Evolutionary conservation across 2,888 invertebrate species (phyloP).

Genomic region (Allolobophora icterica): DNA sequence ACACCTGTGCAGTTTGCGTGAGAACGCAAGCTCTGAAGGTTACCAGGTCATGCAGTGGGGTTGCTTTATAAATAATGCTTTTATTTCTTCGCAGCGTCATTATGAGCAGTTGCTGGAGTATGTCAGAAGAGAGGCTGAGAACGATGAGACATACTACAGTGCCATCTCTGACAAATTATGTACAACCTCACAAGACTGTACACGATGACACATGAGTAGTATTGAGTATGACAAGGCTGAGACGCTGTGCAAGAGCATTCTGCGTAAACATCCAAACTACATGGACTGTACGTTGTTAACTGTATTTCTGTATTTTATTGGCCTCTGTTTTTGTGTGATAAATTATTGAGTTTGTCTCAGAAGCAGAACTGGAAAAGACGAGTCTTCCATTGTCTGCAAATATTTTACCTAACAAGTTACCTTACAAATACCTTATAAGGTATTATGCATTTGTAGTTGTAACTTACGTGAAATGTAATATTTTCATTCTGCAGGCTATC

Average conservation of each 20-base stretch:
- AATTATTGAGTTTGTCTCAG: neutral
- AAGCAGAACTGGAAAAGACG: neutral
- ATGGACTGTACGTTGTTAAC: conserved; percentile 79
- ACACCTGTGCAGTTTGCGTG: no score
- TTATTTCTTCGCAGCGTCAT: conserved; percentile 60
- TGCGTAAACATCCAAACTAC: conserved; percentile 96
- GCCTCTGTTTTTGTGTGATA: no score
- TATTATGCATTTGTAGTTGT: no score
- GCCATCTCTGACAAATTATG: conserved; percentile 91
- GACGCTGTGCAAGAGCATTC: conserved; percentile 92
- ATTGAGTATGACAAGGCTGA: conserved; percentile 94
- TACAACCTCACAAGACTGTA: conserved; percentile 93
- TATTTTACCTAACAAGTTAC: neutral
- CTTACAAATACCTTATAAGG: no score
- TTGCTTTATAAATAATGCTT: neutral
- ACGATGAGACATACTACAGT: conserved; percentile 90
- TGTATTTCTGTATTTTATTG: no score
- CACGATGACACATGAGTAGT: conserved; percentile 89
- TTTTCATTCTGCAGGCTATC: conserved; percentile 67
- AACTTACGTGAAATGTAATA: neutral
- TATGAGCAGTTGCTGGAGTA: conserved; percentile 85
- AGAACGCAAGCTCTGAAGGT: no score
- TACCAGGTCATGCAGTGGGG: neutral
- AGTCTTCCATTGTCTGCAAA: neutral
- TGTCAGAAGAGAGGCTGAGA: conserved; percentile 77